Percentiles rank a stretch among this genome's conserved stretches.
Evolutionary conservation across 2,888 invertebrate genomes (phyloP).

Genomic region (Acanthosepion pharaonis): DNA sequence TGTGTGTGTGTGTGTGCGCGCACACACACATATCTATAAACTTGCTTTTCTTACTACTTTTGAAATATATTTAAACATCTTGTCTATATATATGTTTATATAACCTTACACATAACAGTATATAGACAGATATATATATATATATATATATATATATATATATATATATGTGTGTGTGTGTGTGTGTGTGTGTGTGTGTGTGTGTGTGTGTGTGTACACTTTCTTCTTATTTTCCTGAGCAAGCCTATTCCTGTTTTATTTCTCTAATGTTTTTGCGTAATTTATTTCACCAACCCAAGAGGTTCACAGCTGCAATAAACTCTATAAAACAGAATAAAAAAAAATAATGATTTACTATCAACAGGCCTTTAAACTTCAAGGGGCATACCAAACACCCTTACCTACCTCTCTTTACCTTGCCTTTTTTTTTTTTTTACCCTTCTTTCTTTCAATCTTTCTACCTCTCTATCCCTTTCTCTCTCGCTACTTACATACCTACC

Average conservation of each 20-base stretch:
- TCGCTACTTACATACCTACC: background rate
- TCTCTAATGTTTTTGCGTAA: background rate
- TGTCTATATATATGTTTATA: too few relatives aligned
- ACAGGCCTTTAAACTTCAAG: conserved; percentile 18
- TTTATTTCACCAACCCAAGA: background rate
- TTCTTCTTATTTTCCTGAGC: background rate
- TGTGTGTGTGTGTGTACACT: background rate
- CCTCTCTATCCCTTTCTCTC: background rate
- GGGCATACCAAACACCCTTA: background rate
- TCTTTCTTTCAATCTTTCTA: background rate
- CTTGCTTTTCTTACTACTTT: too few relatives aligned
- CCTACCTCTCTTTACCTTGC: background rate
- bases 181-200: background rate
- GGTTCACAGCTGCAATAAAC: background rate
- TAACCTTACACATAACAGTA: too few relatives aligned
- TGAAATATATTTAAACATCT: too few relatives aligned
- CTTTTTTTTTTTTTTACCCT: too few relatives aligned
- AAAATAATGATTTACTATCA: conserved; percentile 20
- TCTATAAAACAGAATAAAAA: background rate
- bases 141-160: background rate
- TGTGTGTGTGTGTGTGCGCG: background rate
- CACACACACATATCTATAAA: too few relatives aligned
- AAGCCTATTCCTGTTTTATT: background rate
- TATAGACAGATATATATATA: too few relatives aligned
- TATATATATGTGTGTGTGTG: background rate